Evolutionary conservation across 2,888 invertebrate genomes (phyloP).

Genomic region (Epinotia bilunana): DNA sequence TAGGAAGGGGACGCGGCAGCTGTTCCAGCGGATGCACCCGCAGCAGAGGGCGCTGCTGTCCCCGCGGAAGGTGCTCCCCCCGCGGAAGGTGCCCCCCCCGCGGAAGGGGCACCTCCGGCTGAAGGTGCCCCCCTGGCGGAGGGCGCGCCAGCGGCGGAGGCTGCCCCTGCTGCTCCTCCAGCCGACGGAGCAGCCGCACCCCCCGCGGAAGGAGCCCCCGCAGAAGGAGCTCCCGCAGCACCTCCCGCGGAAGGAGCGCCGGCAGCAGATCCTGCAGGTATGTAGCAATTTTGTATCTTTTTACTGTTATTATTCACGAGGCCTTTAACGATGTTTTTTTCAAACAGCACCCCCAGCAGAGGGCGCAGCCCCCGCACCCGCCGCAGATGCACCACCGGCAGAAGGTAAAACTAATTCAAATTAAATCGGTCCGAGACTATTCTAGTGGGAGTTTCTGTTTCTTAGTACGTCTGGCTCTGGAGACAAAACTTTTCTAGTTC

Average conservation of each 20-base stretch:
- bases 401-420: conserved; percentile 16
- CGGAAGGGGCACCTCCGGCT: conserved; percentile 56
- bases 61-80: conserved; percentile 45
- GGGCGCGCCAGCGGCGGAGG: conserved; percentile 58
- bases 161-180: conserved; percentile 57
- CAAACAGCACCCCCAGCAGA: conserved; percentile 54
- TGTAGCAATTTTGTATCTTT: background rate
- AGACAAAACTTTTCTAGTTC: background rate
- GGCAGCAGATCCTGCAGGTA: conserved; percentile 48
- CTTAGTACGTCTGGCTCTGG: background rate
- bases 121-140: conserved; percentile 51
- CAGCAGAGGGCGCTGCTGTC: background rate
- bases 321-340: background rate
- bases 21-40: conserved; percentile 46
- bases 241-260: conserved; percentile 27
- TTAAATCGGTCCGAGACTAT: background rate
- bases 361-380: conserved; percentile 32
- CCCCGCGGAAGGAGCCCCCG: conserved; percentile 46
- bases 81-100: conserved; percentile 53
- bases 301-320: background rate
- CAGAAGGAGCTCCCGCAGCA: conserved; percentile 31
- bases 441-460: background rate
- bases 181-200: conserved; percentile 53
- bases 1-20: conserved; percentile 56
- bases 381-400: conserved; percentile 24